These are phyloP conservation scores for Crypturellus tataupa DNA, from an alignment of 2,797 vertebrate species.

Conservation along the genomic window DNA sequence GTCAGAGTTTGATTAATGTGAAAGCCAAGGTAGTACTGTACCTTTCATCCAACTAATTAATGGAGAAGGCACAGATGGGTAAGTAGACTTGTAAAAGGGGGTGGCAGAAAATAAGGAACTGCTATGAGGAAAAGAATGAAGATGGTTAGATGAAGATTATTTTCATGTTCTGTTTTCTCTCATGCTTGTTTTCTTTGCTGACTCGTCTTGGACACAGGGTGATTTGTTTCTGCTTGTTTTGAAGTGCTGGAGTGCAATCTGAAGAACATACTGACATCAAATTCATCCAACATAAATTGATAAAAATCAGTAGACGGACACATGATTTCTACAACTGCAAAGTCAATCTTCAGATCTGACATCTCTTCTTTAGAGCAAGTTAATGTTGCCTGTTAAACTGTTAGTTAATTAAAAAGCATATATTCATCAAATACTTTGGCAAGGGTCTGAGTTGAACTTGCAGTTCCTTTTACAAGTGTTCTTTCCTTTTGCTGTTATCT, in stretches of 20 bases:
- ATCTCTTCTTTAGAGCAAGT: conserved; percentile 6
- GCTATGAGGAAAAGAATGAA: not conserved
- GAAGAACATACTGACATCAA: not conserved
- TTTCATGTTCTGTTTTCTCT: not conserved
- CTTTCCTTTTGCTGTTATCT: not conserved
- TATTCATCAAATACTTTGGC: not conserved
- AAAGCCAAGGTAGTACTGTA: not conserved
- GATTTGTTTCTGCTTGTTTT: not conserved
- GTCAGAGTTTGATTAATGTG: not conserved
- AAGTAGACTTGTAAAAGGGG: not conserved
- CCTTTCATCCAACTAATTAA: not conserved
- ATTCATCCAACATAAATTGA: not conserved
- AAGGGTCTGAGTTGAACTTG: not conserved
- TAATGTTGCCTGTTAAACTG: not conserved
- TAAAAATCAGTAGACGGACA: not conserved
- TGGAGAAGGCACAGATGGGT: not conserved
- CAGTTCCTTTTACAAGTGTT: not conserved
- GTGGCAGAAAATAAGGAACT: not conserved
- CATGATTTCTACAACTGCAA: not conserved
- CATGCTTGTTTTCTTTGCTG: not conserved
- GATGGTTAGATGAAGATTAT: not conserved
- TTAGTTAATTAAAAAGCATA: not conserved
- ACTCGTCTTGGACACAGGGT: not conserved
- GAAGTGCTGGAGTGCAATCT: not conserved
- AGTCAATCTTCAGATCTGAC: not conserved